Evolutionary conservation across 2,113 vertebrate species (phyloP).

Genomic region (Lepidothrix coronata): DNA sequence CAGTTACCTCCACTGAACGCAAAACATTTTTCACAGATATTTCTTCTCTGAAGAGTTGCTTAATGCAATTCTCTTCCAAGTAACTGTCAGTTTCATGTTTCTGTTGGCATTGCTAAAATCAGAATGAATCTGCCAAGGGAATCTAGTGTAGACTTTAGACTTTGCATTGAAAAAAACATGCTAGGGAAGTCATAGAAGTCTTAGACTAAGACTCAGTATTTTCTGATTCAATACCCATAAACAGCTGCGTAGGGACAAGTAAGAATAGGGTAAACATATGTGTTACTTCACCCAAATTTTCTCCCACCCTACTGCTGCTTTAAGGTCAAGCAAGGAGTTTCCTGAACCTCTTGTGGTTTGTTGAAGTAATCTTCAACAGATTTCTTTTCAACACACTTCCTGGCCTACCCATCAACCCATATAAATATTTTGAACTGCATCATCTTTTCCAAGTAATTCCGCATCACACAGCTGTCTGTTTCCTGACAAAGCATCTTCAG

Average conservation of each 20-base stretch:
- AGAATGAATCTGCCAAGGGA: not conserved
- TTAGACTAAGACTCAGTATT: not conserved
- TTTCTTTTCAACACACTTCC: not conserved
- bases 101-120: not conserved
- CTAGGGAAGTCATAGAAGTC: not conserved
- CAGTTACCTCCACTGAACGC: not conserved
- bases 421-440: not conserved
- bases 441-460: not conserved
- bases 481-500: not conserved
- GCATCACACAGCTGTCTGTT: not conserved
- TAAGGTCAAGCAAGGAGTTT: not conserved
- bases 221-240: not conserved
- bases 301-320: not conserved
- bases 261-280: not conserved
- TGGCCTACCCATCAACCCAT: not conserved
- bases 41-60: not conserved
- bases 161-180: not conserved
- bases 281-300: not conserved
- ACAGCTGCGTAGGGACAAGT: not conserved
- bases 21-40: not conserved
- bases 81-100: not conserved
- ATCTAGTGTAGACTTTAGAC: not conserved
- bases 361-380: not conserved
- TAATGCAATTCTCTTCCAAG: not conserved
- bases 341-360: not conserved